Percentiles rank a stretch among this genome's conserved stretches.
These are phyloP conservation scores for Maniola jurtina DNA, from an alignment of 1,140 invertebrate genomes.

Conservation along the genomic window DNA sequence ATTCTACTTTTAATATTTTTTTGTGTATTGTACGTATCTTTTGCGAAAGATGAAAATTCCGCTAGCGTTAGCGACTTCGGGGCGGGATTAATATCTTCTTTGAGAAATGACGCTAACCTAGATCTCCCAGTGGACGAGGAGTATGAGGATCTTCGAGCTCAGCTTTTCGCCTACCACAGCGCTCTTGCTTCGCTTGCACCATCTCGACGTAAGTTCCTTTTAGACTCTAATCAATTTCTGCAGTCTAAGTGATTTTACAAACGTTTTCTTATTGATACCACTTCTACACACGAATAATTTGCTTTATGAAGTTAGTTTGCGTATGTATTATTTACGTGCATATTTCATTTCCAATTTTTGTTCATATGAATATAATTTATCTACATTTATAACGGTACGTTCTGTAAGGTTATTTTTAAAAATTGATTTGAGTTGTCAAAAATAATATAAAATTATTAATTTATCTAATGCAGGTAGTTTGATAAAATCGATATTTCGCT, in stretches of 20 bases:
- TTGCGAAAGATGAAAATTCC: constrained; percentile 28
- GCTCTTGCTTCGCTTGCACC: constrained; percentile 49
- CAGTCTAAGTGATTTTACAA: neutral
- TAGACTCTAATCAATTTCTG: neutral
- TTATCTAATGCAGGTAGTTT: too few species aligned
- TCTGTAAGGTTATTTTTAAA: too few species aligned
- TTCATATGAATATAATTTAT: too few species aligned
- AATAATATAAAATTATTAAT: too few species aligned
- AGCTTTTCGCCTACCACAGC: constrained; percentile 62
- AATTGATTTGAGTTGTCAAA: too few species aligned
- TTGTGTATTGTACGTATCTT: constrained; percentile 21
- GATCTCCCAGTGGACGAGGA: constrained; percentile 64
- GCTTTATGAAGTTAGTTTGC: too few species aligned
- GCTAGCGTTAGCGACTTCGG: constrained; percentile 39
- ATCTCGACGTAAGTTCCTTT: constrained; percentile 48
- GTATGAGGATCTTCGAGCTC: constrained; percentile 67
- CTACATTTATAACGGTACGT: too few species aligned
- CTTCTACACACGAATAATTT: too few species aligned
- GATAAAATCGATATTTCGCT: too few species aligned
- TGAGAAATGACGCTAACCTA: constrained; percentile 58
- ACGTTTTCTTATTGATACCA: too few species aligned
- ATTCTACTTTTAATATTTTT: constrained; percentile 42
- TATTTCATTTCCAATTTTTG: too few species aligned
- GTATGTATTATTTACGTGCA: too few species aligned
- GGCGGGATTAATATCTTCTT: constrained; percentile 36